Evolutionary conservation across 2,888 invertebrate species (phyloP), one percentile per base, ranked within the genome.

Genomic region (Andrena flavipes): DNA sequence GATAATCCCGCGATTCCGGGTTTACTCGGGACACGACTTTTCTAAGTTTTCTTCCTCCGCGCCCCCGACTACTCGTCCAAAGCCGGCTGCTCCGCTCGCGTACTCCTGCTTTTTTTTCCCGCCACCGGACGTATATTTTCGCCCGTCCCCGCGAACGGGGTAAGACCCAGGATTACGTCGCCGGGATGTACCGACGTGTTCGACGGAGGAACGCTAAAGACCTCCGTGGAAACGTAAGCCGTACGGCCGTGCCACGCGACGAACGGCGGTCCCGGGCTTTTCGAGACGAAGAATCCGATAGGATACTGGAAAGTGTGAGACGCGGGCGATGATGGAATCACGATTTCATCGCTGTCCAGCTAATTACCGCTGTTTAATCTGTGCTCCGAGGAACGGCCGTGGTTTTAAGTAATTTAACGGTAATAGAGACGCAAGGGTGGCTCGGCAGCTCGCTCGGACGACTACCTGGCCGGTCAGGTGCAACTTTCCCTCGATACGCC

Each of bases 1-100:
- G 93, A 93, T 93, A 92, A 93, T 93, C 93, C 92, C 87, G 88
- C 92, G 91, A 92, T 92, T 91, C 87, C 88, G 91, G 89, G 91
- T 91, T 91, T 90, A 89, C 90, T 90, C 90, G 90, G 89, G 91
- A 91, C 91, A 87, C 88, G 90, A 91, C 93, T 91, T 93, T 93
- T 91, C 92, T 92, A 93, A 93, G 92, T 93, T 92, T 92, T 93
- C 92, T 88, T 87, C 75, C 74, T 81, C 80, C 78, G 67, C 49
- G 60, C 23, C 56, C 13, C 42, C 51, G 62, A n/a, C n/a, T 35
- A 30, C 30, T 62, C 74, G 71, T 48, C 74, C 51, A 76, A 59
- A 33, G 59, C 76, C 72, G 80, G n/a, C 69, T 48, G 48, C 16
- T 60, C 42, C 8, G 56, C 30, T 16, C 42, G 51, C 33, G 29